Conservation (phyloP, 2,113 vertebrate species). For the Sciurus niger region DNA sequence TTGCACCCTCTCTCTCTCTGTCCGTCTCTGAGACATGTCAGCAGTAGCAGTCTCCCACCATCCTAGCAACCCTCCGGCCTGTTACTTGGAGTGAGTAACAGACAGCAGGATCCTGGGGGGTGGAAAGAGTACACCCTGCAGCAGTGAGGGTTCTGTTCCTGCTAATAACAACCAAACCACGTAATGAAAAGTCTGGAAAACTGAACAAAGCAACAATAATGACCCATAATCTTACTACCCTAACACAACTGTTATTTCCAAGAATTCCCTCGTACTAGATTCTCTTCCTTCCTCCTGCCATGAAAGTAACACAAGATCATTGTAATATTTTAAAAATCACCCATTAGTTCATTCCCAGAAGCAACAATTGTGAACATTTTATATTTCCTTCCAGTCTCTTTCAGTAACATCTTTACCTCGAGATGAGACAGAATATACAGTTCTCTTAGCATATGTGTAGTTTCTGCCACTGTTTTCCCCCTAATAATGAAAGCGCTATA, state of each 20-base stretch:
- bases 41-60: neutral
- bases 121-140: neutral
- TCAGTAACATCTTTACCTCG: neutral
- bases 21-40: neutral
- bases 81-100: neutral
- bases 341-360: neutral
- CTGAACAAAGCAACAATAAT: conserved; percentile 58
- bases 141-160: neutral
- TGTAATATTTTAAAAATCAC: neutral
- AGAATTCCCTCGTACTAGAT: neutral
- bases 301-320: neutral
- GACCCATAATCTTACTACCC: conserved; percentile 31
- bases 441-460: neutral
- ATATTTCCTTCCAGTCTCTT: conserved; percentile 28
- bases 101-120: neutral
- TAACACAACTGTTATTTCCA: conserved; percentile 21
- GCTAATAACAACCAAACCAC: conserved; percentile 57
- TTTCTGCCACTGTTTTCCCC: neutral
- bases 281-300: neutral
- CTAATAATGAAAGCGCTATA: too few relatives aligned
- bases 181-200: conserved; percentile 43
- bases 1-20: too few relatives aligned
- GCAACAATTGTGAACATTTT: neutral
- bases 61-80: neutral
- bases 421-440: too few relatives aligned